Evolutionary conservation across 2,113 vertebrate species (phyloP).

Genomic region (Sigmodon hispidus): DNA sequence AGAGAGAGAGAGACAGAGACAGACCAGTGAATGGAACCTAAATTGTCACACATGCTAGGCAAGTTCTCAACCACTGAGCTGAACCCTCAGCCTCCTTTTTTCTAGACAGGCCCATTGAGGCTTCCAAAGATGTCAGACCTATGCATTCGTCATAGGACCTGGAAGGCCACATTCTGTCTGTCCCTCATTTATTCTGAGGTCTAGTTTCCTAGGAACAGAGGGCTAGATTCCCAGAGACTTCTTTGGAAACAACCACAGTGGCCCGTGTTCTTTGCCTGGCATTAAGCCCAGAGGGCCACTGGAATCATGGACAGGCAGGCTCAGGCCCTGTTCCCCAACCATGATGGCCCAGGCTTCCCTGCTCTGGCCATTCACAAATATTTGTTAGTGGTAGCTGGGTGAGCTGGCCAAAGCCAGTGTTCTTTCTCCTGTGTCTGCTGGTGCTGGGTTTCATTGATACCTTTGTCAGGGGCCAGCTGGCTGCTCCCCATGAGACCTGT

Average conservation of each 20-base stretch:
- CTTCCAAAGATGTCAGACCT: not conserved
- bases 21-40: not conserved
- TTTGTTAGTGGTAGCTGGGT: slow-evolving; percentile 66
- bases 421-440: slow-evolving; percentile 75
- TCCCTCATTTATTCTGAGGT: not conserved
- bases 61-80: not conserved
- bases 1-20: not conserved
- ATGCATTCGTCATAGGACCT: not conserved
- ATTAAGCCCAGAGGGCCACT: not conserved
- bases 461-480: slow-evolving; percentile 78
- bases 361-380: slow-evolving; percentile 79
- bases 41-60: not conserved
- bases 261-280: not conserved
- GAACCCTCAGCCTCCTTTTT: not conserved
- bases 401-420: slow-evolving; percentile 72
- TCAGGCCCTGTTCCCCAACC: not conserved
- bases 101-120: slow-evolving; percentile 3
- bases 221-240: not conserved
- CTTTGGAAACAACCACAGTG: not conserved
- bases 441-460: slow-evolving; percentile 67
- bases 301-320: not conserved
- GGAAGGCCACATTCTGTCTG: not conserved
- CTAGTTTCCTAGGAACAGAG: not conserved
- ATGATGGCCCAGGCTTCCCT: not conserved
- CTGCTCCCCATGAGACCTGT: slow-evolving; percentile 69